Evolutionary conservation across 2,113 vertebrate species (phyloP), one percentile per base, ranked within the genome.

Genomic region (Noturus placidus): DNA sequence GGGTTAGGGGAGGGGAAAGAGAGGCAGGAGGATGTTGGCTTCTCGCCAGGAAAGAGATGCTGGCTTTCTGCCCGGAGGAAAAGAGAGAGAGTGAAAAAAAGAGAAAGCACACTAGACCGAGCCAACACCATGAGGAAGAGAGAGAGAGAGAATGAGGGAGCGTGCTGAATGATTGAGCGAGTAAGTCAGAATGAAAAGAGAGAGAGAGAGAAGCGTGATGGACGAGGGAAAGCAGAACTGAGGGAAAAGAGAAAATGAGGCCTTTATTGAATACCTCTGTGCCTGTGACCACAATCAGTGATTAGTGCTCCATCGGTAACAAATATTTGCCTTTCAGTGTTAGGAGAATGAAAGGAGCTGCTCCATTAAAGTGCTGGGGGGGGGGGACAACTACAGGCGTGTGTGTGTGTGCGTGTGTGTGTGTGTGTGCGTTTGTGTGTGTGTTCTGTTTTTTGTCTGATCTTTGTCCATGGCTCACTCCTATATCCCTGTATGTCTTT

Each of bases 271-370:
- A 90, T 90, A 88, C 85, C 89, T 90, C 85, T 82, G 89, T 87
- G 82, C 85, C 87, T 80, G 77, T 85, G 89, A 87, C 89, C 87
- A 89, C 87, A 90, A 87, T 88, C 85, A 89, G 89, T 90, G 89
- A 88, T 90, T 88, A 90, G 87, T 82, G 86, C 59, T 3, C 81
- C 86, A 87, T 87, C 80, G 80, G 57, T 78, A 85, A 83, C 81
- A 88, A 89, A 89, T 88, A 90, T 85, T 87, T 94, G 94, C 94
- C 91, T 94, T 92, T 86, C 93, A 92, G 89, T 91, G 89, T 92
- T 82, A 83, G 61, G 10, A 89, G 80, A 88, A 63, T 85, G 70
- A 87, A 87, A 83, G 74, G 81, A 84, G 81, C 33, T 33, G 54
- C 69, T 90, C 86, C 54, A 88, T 88, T 86, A 90, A 87, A 84